Base-by-base conservation (phyloP, 35 echinoderm and acorn worm species). In the Antedon bifida region DNA sequence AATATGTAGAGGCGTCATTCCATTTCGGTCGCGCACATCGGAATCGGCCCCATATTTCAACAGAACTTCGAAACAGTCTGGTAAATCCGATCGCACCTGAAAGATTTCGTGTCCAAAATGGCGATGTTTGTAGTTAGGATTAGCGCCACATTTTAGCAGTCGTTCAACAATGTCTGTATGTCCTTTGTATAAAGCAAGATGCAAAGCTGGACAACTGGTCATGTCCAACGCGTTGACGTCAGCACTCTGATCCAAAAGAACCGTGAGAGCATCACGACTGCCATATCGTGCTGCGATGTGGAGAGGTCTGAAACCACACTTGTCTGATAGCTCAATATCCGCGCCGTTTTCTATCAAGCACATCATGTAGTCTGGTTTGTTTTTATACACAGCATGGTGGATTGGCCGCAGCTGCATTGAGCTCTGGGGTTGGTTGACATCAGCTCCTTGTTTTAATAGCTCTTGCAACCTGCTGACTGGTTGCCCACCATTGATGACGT, bases 381-480 rank as follows among this genome's bases (percentile, higher is more conserved):
- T 80, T 46, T 90, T 99, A 75, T 90, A 86, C 17, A 92, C 95
- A 46, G 95, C 88, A 75, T 99, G 95, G 42, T 99, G 95, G 74
- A 99, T 75, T 39, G 95, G 81, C 35, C 87, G 46, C 12, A 99
- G 83, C 3, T 83, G 75, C 84, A 99, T 35, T 9, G 87, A 85
- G 17, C 95, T 91, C 5, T 88, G 79, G 0, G 90, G 83, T 45
- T 91, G 73, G 44, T 92, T 85, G 12, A 92, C 64, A 76, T 99
- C 85, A 34, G 85, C 80, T 14, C 83, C 36, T 31, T n/a, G 31
- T 64, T 39, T 10, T 33, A 89, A 28, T 30, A 51, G 14, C 34
- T n/a, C 55, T 10, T 51, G 28, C 31, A 89, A 29, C 32, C 56
- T 38, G 30, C 45, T 31, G 21, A 76, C 19, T 32, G 34, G 73